Conservation (phyloP, 1,140 invertebrate species). For the Neodiprion lecontei region DNA sequence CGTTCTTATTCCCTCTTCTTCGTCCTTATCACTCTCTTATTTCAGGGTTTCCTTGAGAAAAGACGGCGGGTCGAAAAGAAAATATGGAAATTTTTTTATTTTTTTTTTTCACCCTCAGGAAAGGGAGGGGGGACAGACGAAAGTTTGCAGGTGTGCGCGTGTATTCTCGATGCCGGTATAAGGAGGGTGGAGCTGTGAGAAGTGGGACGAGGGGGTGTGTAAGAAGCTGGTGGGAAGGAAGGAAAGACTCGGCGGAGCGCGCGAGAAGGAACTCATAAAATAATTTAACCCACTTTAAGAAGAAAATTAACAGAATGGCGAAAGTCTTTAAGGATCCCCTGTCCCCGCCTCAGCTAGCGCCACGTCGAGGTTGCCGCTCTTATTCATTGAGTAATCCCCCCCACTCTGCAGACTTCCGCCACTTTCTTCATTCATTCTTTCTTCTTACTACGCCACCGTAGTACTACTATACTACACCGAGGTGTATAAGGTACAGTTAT, state of each 20-base stretch:
- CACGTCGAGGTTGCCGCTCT: constrained; percentile 39
- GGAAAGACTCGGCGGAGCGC: neutral
- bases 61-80: neutral
- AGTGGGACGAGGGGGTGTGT: too few species aligned
- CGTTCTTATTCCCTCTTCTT: neutral
- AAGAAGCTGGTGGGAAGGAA: neutral
- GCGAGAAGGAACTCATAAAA: constrained; percentile 48
- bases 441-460: constrained; percentile 60
- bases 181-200: too few species aligned
- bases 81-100: neutral
- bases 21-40: neutral
- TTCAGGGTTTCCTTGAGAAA: neutral
- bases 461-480: constrained; percentile 28
- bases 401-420: constrained; percentile 27
- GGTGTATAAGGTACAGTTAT: neutral
- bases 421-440: constrained; percentile 64
- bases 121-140: too few species aligned
- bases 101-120: too few species aligned
- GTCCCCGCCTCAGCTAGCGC: neutral
- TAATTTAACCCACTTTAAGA: constrained; percentile 57
- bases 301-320: constrained; percentile 59
- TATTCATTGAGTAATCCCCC: constrained; percentile 59
- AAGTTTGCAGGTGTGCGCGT: too few species aligned
- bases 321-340: constrained; percentile 56
- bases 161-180: too few species aligned